Evolutionary conservation across 2,113 vertebrate species (phyloP).

Genomic region (Hucho hucho): DNA sequence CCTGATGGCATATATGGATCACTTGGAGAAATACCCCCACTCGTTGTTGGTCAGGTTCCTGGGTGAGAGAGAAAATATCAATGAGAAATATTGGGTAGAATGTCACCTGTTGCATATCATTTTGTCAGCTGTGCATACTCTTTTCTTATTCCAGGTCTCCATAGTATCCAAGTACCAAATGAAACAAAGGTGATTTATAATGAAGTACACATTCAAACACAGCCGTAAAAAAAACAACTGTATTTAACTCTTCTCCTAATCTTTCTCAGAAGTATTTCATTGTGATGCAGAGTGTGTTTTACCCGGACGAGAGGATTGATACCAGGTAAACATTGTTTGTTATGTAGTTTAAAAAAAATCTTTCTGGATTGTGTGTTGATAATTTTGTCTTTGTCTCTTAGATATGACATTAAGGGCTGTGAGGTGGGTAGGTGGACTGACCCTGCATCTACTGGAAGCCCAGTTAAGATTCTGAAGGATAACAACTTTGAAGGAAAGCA

Average conservation of each 20-base stretch:
- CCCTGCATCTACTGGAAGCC: conserved; percentile 71
- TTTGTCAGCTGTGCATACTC: conserved; percentile 3
- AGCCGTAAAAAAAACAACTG: not conserved
- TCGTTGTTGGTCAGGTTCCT: conserved; percentile 85
- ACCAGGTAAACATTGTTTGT: conserved; percentile 71
- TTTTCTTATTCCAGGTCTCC: conserved; percentile 66
- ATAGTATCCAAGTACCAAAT: conserved; percentile 67
- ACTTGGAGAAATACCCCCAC: conserved; percentile 82
- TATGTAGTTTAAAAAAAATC: too few species aligned
- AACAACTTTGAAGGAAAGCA: conserved; percentile 83
- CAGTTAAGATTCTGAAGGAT: conserved; percentile 83
- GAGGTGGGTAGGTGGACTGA: conserved; percentile 84
- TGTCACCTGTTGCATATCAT: not conserved
- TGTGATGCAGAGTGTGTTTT: conserved; percentile 90
- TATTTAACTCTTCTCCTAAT: not conserved
- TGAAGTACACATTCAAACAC: too few species aligned
- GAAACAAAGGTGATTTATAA: conserved; percentile 61
- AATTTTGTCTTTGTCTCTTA: conserved; percentile 35
- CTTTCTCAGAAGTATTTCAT: conserved; percentile 83
- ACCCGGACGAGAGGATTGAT: conserved; percentile 79
- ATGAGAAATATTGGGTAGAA: not conserved
- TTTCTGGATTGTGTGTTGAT: too few species aligned
- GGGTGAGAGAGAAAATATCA: conserved; percentile 64
- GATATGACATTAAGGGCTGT: conserved; percentile 91
- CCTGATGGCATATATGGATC: conserved; percentile 79